These are phyloP conservation scores for Cyphomyrus discorhynchus DNA, from an alignment of 2,113 vertebrate species.

Conservation along the genomic window DNA sequence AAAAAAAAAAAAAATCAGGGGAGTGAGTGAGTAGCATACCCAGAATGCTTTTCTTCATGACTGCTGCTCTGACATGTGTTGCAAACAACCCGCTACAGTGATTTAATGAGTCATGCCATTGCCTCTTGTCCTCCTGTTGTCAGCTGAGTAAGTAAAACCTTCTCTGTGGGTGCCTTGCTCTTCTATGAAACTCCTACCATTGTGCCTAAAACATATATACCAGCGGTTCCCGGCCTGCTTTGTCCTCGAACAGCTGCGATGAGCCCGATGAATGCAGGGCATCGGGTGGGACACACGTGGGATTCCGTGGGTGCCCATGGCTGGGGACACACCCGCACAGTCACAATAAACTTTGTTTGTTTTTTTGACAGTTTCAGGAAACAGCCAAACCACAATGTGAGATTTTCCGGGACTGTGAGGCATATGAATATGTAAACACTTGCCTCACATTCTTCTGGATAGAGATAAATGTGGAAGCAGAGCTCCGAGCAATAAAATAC, in stretches of 20 bases:
- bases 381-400: background rate
- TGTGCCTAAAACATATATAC: background rate
- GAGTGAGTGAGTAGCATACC: background rate
- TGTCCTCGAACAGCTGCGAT: background rate
- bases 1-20: background rate
- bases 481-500: background rate
- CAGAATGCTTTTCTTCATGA: constrained; percentile 10
- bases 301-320: background rate
- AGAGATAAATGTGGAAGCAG: background rate
- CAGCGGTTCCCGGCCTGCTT: too few species aligned
- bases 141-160: background rate
- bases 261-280: background rate
- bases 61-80: constrained; percentile 5
- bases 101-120: background rate
- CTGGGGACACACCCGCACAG: background rate
- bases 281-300: background rate
- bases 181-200: background rate
- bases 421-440: background rate
- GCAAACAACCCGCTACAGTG: background rate
- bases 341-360: background rate
- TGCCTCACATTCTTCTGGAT: background rate
- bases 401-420: background rate
- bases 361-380: background rate
- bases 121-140: constrained; percentile 12
- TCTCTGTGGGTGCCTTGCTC: background rate